Evolutionary conservation across 2,113 vertebrate genomes (phyloP), one percentile per base, ranked within the genome.

Genomic region (Ranitomeya variabilis): DNA sequence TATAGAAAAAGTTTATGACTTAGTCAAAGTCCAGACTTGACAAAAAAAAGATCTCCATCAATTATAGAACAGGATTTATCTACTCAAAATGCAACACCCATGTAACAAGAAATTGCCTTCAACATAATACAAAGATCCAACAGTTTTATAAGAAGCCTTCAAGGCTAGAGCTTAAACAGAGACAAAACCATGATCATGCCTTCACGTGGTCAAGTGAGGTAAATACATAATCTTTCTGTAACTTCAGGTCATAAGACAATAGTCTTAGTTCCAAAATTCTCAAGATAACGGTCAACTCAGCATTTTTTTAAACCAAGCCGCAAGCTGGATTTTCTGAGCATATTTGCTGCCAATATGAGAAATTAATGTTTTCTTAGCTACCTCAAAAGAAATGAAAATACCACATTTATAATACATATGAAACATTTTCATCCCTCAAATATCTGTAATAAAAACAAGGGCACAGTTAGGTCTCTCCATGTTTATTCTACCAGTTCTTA

Each of bases 331-430:
- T 71, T n/a, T 10, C 45, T 45, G 21, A 52, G 77, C 45, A 78
- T 64, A 84, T 57, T 78, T 78, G 62, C 80, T 88, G 64, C 87
- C 87, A 88, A 64, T 57, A 55, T 55, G 78, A 76, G 77, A 77
- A 83, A 83, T 62, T 67, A 21, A 88, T 88, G 57, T 76, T 83
- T 89, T 89, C 52, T 89, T 78, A 85, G 73, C 81, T 85, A 69
- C 73, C 55, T 84, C 69, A 77, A 64, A 83, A 66, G 59, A 89
- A 84, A 88, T 88, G 80, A 83, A 83, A 88, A 89, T 83, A 89
- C 87, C 73, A 79, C 87, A 89, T 85, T 79, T 64, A 67, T 59
- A 85, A 89, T 64, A 77, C 45, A 77, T 88, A 6, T 84, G n/a
- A 83, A 88, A 62, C 45, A 59, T 73, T 60, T 77, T 77, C 67